These are phyloP conservation scores for Hapalemur alaotrensis DNA, from an alignment of 2,797 vertebrate species.

Conservation along the genomic window DNA sequence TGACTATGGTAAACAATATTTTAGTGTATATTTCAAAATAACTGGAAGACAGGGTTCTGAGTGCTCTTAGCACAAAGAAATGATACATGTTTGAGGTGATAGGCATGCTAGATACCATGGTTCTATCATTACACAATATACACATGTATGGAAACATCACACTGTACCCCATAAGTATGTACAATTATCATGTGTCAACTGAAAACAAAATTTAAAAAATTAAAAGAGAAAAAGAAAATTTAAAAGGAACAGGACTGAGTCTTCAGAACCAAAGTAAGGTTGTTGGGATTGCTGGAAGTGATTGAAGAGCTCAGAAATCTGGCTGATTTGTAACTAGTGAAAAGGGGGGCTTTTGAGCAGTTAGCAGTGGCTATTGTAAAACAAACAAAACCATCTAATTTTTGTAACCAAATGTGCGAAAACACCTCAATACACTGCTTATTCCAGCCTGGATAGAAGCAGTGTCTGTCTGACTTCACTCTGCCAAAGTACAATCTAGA, in stretches of 20 bases:
- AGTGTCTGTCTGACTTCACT: rapidly evolving
- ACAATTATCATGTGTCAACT: neutral
- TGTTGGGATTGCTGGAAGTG: neutral
- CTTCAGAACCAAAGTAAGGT: neutral
- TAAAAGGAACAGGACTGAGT: neutral
- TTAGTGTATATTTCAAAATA: neutral
- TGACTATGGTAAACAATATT: neutral
- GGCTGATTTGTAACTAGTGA: neutral
- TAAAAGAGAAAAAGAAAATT: neutral
- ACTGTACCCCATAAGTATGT: neutral
- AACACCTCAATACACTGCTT: neutral
- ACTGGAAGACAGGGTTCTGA: neutral
- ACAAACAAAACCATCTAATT: neutral
- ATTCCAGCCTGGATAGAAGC: rapidly evolving
- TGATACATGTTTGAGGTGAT: neutral
- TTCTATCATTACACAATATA: neutral
- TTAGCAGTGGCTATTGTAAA: neutral
- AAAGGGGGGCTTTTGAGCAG: no score
- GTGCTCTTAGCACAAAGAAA: neutral
- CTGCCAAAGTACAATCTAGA: rapidly evolving
- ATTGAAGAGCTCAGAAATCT: neutral
- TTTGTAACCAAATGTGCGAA: neutral
- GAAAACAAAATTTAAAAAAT: neutral
- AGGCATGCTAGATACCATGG: neutral
- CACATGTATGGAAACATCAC: neutral